phyloP scores from a whole-genome alignment of 2,888 invertebrate genomes.

The Napeogenes inachia region DNA sequence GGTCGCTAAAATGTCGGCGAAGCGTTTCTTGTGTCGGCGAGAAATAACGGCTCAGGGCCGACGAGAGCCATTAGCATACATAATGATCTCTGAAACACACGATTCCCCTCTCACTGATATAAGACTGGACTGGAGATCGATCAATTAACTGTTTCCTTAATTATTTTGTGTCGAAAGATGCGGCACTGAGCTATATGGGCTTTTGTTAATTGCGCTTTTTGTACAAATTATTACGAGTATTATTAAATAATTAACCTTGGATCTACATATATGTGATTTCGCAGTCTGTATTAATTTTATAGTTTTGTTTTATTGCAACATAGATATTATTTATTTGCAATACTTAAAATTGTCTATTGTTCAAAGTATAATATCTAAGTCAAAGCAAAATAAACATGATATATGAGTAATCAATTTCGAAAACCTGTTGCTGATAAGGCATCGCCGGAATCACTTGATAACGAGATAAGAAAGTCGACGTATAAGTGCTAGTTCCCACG shows the following conservation, averaged over 20 bases:
- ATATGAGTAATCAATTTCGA: constrained; percentile 27
- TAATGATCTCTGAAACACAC: constrained; percentile 42
- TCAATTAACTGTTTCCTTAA: constrained; percentile 3
- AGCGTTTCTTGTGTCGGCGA: constrained; percentile 28
- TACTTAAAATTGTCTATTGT: too few relatives aligned
- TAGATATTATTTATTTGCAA: not conserved
- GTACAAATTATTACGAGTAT: not conserved
- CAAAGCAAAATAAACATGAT: not conserved
- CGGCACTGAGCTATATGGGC: not conserved
- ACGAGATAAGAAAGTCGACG: constrained; percentile 21
- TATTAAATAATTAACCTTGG: not conserved
- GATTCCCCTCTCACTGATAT: constrained; percentile 12
- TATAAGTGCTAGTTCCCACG: not conserved
- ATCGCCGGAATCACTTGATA: constrained; percentile 42
- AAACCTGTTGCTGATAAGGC: constrained; percentile 53
- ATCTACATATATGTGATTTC: too few relatives aligned
- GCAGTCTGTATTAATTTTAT: too few relatives aligned
- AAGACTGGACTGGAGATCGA: constrained; percentile 1
- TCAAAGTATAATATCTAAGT: not conserved
- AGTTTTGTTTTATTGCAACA: too few relatives aligned
- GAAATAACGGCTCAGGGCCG: constrained; percentile 36
- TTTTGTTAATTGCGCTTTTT: not conserved
- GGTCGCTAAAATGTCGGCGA: constrained; percentile 19
- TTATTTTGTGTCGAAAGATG: not conserved
- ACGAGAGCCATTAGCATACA: constrained; percentile 33